phyloP scores from a whole-genome alignment of 2,888 invertebrate species.

The Cryptus armator region DNA sequence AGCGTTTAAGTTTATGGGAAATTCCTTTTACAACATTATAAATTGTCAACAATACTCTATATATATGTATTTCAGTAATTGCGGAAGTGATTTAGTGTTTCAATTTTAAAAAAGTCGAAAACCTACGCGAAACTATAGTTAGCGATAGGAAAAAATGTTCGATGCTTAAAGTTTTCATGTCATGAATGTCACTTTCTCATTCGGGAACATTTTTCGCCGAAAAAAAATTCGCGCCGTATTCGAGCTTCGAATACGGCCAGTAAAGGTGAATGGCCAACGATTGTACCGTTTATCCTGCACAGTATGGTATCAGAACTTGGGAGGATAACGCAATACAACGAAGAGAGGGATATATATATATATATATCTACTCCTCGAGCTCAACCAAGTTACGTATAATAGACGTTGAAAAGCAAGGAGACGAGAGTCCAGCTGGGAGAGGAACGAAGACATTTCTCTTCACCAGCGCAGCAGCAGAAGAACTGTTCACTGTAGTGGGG shows the following conservation, averaged over 20 bases:
- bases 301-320: neutral
- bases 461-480: conserved; percentile 45
- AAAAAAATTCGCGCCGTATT: neutral
- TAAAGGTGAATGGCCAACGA: neutral
- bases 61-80: no score
- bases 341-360: conserved; percentile 10
- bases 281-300: neutral
- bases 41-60: no score
- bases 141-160: no score
- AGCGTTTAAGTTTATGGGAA: no score
- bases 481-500: conserved; percentile 70
- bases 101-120: no score
- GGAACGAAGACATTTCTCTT: conserved; percentile 12
- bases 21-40: no score
- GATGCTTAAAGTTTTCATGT: no score
- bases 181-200: neutral
- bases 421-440: conserved; percentile 28
- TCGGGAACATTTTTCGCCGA: neutral
- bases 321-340: neutral
- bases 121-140: no score
- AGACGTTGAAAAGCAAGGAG: conserved; percentile 19
- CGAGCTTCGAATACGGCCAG: neutral
- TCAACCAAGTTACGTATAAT: neutral
- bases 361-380: conserved; percentile 23
- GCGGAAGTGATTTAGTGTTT: no score